Evolutionary conservation across 2,797 vertebrate species (phyloP).

Genomic region (Lagodon rhomboides): DNA sequence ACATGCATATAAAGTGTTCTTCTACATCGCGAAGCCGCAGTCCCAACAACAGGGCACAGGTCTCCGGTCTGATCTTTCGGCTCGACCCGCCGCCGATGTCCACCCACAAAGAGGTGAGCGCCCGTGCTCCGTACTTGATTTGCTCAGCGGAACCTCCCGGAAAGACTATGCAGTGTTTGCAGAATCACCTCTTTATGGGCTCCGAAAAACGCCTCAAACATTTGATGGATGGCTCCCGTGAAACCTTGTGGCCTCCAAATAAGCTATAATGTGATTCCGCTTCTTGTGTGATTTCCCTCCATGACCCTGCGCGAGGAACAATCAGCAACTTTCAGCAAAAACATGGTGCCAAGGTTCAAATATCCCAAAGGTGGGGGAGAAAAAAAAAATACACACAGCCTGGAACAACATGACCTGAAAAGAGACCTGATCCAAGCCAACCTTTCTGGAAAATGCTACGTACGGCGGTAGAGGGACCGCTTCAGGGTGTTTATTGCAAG

Average conservation of each 20-base stretch:
- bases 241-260: slow-evolving; percentile 83
- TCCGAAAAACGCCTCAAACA: slow-evolving; percentile 66
- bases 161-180: slow-evolving; percentile 76
- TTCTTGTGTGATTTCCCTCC: slow-evolving; percentile 78
- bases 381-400: slow-evolving; percentile 47
- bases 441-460: slow-evolving; percentile 32
- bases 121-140: slow-evolving; percentile 45
- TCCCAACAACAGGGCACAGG: slow-evolving; percentile 6
- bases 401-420: slow-evolving; percentile 69
- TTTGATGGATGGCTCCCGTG: slow-evolving; percentile 82
- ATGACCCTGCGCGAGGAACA: slow-evolving; percentile 76
- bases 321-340: slow-evolving; percentile 81
- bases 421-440: slow-evolving; percentile 39
- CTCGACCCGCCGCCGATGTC: slow-evolving; percentile 26
- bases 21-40: slow-evolving; percentile 6
- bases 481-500: slow-evolving; percentile 33
- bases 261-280: slow-evolving; percentile 83
- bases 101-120: slow-evolving; percentile 20
- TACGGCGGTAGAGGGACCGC: slow-evolving; percentile 22
- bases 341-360: slow-evolving; percentile 79
- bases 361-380: slow-evolving; percentile 59
- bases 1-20: slow-evolving; percentile 32
- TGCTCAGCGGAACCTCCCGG: slow-evolving; percentile 56
- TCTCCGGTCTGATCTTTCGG: slow-evolving; percentile 36
- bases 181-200: slow-evolving; percentile 65